Base-by-base conservation (phyloP, 2,113 vertebrate genomes). In the Chionodraco myersi region DNA sequence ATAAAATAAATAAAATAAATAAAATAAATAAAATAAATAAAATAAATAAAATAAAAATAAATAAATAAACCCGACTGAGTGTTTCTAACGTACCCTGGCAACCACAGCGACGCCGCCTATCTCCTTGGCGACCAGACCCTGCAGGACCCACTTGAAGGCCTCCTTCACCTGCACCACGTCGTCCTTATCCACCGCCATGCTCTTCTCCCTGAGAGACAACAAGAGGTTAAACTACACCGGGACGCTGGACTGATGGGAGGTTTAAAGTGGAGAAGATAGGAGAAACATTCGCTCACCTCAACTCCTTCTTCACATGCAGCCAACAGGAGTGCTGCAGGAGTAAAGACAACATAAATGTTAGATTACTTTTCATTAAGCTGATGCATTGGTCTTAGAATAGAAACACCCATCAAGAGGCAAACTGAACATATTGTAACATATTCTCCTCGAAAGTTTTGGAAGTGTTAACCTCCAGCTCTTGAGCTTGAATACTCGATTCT, bases 91-190 rank as follows among this genome's bases (percentile, higher is more conserved):
- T 89, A 97, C 98, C 95, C 96, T 99, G 88, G 95, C 94, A 71
- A 97, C 94, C 72, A 96, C 93, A 52, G 96, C 93, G 53, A 97
- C 95, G 49, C 96, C 95, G 47, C 95, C 95, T 88, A 99, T 91
- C 83, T 96, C 95, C 86, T 96, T 96, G 21, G 96, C 92, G 47
- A 99, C 86, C 61, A 95, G 92, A 65, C 96, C 95, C 85, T 99
- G 96, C 89, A 97, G 94, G 84, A 96, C 94, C 98, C 98, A 99
- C 80, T 99, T 99, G 89, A 96, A 99, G 54, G 97, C 97, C 88
- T 99, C 98, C 89, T 99, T 99, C 84, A 99, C 95, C 87, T 96
- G 97, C 89, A 99, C 76, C 64, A 97, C 86, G 74, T 98, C 96
- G 60, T 96, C 95, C 88, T 96, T 97, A 70, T 91, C 94, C 66